Conservation (phyloP, 37 sponge, comb jelly and placozoan species). For the Ianthella basta region DNA sequence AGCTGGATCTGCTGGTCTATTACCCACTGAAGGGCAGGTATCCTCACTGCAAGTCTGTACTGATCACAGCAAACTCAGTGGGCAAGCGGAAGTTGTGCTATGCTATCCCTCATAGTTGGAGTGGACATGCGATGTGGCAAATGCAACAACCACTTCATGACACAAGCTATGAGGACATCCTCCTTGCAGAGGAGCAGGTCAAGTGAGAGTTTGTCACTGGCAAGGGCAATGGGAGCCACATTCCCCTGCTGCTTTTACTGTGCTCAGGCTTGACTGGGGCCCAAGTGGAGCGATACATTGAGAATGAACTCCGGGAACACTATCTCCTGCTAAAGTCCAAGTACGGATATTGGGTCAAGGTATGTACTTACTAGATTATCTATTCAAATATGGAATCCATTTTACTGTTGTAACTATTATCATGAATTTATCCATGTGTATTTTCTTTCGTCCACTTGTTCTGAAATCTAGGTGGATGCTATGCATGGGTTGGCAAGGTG, state of each 20-base stretch:
- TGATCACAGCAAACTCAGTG: conserved; percentile 48
- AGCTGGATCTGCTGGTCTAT: conserved; percentile 18
- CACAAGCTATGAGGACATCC: conserved; percentile 15
- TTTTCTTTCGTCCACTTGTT: conserved; percentile 17
- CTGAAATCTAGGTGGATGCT: conserved; percentile 60
- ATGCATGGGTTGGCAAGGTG: conserved; percentile 61
- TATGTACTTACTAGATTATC: conserved; percentile 8
- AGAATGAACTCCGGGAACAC: conserved; percentile 42
- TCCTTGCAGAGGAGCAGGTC: conserved; percentile 29
- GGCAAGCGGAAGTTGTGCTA: conserved; percentile 40
- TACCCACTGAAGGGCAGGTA: conserved; percentile 38
- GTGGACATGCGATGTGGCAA: conserved; percentile 19
- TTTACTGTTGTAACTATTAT: conserved; percentile 3
- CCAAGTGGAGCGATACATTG: conserved; percentile 22
- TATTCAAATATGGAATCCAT: not conserved
- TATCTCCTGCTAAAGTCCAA: conserved; percentile 45
- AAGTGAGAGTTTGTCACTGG: conserved; percentile 18
- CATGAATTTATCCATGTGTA: not conserved
- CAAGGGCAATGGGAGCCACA: conserved; percentile 29
- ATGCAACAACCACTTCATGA: conserved; percentile 44
- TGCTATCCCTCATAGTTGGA: conserved; percentile 24
- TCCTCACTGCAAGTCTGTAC: conserved; percentile 47
- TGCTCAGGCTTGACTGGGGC: conserved; percentile 7
- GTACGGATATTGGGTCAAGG: conserved; percentile 59
- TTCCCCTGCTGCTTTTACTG: conserved; percentile 21